Base-by-base conservation (phyloP, 2,797 vertebrate genomes). In the Rhabdomys pumilio region DNA sequence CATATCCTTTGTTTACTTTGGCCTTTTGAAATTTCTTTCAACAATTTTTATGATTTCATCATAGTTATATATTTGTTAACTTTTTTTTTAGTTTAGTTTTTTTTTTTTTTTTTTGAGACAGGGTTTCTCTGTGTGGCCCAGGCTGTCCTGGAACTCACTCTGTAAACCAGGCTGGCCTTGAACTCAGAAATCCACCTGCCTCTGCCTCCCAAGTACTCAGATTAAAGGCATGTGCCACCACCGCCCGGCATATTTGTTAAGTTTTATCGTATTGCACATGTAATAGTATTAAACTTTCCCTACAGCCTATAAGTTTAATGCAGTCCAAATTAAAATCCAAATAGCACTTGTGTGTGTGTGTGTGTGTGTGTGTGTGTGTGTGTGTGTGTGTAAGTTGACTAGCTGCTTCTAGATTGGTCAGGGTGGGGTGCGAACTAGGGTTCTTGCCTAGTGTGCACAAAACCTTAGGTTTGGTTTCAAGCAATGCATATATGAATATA, bases 331-430 rank as follows among this genome's bases (percentile, higher is more conserved):
- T 73, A 59, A 96, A 96, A 89, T 94, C 29, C 75, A 79, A 91
- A 50, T 38, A 91, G 57, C 38, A 38, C 38, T 2, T 38, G 38
- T 76, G 22, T 38, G 22, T 75, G 20, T 67, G 50, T 55, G 31
- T 55, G 77, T 22, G 31, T 89, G 29, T 75, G 20, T 77, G 31
- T 61, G n/a, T 59, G 22, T 61, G 57, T 29, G 22, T 83, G 69
- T 69, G 10, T 38, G 6, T 72, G 34, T 79, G 14, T 80, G 14
- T 72, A 73, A 34, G 9, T 75, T 61, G 22, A 96, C 67, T 59
- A 90, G 20, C 34, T 92, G 31, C 90, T 93, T 95, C 44, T 94
- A 80, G 84, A 93, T 92, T 94, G 50, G 77, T 75, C 22, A 84
- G 50, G 50, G 4, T 65, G 81, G 59, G 47, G 9, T 73, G 67